phyloP scores from a whole-genome alignment of 2,113 vertebrate genomes.

The Pomatorhinus ruficollis region DNA sequence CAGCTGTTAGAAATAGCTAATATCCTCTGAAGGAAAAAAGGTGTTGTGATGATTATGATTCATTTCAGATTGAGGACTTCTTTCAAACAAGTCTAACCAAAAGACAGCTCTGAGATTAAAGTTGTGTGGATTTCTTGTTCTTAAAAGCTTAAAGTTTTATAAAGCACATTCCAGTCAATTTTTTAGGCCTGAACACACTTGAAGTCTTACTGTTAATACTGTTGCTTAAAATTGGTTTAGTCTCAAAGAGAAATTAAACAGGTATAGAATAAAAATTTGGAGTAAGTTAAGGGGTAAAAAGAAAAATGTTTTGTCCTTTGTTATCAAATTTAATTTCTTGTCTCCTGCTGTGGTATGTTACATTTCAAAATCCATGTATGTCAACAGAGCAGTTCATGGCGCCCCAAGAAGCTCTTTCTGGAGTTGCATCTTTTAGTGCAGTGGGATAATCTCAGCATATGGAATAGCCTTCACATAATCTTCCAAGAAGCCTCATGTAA shows the following conservation, averaged over 20 bases:
- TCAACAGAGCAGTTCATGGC: background rate
- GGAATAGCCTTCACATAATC: background rate
- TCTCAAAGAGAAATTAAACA: background rate
- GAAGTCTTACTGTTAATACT: background rate
- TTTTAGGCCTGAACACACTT: background rate
- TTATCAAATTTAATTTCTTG: background rate
- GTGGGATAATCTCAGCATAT: background rate
- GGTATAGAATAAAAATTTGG: background rate
- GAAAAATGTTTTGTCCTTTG: background rate
- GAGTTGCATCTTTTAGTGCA: background rate
- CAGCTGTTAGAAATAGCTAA: background rate
- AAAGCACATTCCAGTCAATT: background rate
- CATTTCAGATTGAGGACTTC: background rate
- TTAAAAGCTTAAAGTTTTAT: background rate
- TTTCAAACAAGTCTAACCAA: background rate
- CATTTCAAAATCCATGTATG: background rate
- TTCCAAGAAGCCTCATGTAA: background rate
- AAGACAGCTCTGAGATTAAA: background rate
- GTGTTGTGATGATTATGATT: background rate
- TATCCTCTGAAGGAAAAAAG: background rate
- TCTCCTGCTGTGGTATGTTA: background rate
- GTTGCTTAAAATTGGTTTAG: background rate
- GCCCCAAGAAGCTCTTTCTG: background rate
- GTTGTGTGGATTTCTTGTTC: background rate
- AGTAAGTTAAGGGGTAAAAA: background rate